Conservation (phyloP, 2,113 vertebrate genomes). For the Burhinus bistriatus region DNA sequence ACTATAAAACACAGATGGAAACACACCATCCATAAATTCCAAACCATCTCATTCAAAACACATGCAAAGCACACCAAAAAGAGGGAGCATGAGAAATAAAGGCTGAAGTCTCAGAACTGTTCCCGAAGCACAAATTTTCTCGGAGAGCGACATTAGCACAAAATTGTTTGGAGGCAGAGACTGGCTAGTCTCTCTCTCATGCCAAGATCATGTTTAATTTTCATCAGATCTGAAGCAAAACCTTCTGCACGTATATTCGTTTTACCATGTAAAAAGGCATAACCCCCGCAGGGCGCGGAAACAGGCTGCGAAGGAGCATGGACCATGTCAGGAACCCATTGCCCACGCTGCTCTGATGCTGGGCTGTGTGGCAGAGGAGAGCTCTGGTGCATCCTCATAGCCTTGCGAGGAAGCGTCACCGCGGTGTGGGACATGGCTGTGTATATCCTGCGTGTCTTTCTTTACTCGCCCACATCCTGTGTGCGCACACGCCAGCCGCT, state of each 20-base stretch:
- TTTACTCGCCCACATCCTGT: fast-evolving
- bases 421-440: fast-evolving
- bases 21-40: background rate
- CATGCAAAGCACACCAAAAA: background rate
- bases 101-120: background rate
- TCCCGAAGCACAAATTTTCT: background rate
- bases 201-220: background rate
- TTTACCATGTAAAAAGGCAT: background rate
- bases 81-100: background rate
- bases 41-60: slow-evolving; percentile 11
- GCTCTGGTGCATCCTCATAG: fast-evolving
- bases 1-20: slow-evolving; percentile 43
- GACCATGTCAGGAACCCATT: fast-evolving
- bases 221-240: background rate
- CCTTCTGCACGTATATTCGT: background rate
- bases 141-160: background rate
- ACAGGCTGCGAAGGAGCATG: fast-evolving
- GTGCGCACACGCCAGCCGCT: fast-evolving
- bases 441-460: fast-evolving
- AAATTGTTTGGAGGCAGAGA: background rate
- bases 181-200: background rate
- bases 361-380: background rate
- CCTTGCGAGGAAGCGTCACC: fast-evolving
- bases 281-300: fast-evolving
- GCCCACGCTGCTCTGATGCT: background rate